These are phyloP conservation scores for Thecocarcelia acutangulata DNA, from an alignment of 2,888 invertebrate genomes.

Conservation along the genomic window DNA sequence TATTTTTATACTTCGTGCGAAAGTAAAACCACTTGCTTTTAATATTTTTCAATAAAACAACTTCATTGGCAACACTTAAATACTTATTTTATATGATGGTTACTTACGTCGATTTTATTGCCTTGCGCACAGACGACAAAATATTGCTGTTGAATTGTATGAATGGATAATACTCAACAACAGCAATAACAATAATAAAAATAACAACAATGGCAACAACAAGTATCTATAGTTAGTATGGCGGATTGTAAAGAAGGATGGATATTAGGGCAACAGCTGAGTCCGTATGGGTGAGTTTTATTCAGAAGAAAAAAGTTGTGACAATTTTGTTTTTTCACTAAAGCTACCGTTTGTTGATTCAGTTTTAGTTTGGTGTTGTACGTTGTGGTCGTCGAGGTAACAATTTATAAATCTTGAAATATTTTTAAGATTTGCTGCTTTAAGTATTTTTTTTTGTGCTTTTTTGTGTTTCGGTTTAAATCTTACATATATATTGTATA, in stretches of 20 bases:
- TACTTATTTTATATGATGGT: slow-evolving; percentile 36
- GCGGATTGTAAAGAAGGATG: slow-evolving; percentile 61
- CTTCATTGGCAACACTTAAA: slow-evolving; percentile 16
- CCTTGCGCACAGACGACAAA: slow-evolving; percentile 66
- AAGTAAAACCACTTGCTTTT: too few species aligned
- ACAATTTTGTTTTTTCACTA: slow-evolving; percentile 65
- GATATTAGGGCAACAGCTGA: slow-evolving; percentile 69
- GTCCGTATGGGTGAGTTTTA: slow-evolving; percentile 65
- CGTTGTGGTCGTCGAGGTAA: slow-evolving; percentile 69
- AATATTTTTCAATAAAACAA: not conserved
- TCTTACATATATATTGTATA: too few species aligned
- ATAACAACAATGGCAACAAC: slow-evolving; percentile 36
- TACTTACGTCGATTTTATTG: slow-evolving; percentile 57
- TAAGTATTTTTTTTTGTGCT: slow-evolving; percentile 21
- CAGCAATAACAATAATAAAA: slow-evolving; percentile 20
- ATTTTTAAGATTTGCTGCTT: slow-evolving; percentile 17
- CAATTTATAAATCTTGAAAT: slow-evolving; percentile 53
- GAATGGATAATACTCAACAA: slow-evolving; percentile 63
- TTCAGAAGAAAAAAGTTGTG: slow-evolving; percentile 57
- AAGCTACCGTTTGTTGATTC: slow-evolving; percentile 70
- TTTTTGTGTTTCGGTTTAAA: slow-evolving; percentile 4
- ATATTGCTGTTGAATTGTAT: slow-evolving; percentile 62
- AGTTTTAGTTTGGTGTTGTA: slow-evolving; percentile 68
- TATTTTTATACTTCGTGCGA: too few species aligned
- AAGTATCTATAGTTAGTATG: slow-evolving; percentile 54